These are phyloP conservation scores for Drosophila mettleri DNA, from an alignment of 2,888 invertebrate genomes.

Conservation along the genomic window DNA sequence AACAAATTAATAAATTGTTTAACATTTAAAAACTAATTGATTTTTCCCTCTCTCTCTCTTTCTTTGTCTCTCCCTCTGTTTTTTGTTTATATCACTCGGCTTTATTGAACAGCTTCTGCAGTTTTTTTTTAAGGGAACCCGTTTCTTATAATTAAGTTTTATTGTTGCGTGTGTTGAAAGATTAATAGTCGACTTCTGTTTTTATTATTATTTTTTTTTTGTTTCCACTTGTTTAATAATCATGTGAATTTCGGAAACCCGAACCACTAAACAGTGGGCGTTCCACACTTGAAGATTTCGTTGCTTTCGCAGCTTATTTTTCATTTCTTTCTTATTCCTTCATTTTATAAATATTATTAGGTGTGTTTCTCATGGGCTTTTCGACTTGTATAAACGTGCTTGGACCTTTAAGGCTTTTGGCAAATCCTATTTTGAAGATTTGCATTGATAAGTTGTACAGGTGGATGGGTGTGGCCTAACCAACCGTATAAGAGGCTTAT, in stretches of 20 bases:
- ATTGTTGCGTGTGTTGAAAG: conserved; percentile 77
- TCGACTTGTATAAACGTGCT: conserved; percentile 44
- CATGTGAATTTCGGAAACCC: conserved; percentile 66
- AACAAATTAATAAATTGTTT: conserved; percentile 80
- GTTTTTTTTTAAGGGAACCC: conserved; percentile 40
- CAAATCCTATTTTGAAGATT: conserved; percentile 44
- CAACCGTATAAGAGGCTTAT: background rate
- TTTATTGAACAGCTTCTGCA: conserved; percentile 53
- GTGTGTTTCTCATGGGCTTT: conserved; percentile 50
- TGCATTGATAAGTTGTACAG: conserved; percentile 37
- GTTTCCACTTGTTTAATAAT: conserved; percentile 50
- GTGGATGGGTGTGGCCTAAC: conserved; percentile 6
- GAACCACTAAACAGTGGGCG: conserved; percentile 71
- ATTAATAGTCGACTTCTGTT: conserved; percentile 80
- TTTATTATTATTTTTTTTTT: conserved; percentile 50
- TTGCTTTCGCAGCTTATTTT: conserved; percentile 18
- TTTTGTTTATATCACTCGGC: conserved; percentile 28
- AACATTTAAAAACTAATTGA: conserved; percentile 81
- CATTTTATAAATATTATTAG: conserved; percentile 20
- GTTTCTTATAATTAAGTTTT: conserved; percentile 78
- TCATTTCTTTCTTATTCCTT: background rate
- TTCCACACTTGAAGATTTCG: conserved; percentile 44
- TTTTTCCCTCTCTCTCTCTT: conserved; percentile 54
- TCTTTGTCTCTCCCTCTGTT: conserved; percentile 7
- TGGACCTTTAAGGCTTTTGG: conserved; percentile 21